Conservation (phyloP, 2,113 vertebrate genomes). For the Cochlearius cochlearius region DNA sequence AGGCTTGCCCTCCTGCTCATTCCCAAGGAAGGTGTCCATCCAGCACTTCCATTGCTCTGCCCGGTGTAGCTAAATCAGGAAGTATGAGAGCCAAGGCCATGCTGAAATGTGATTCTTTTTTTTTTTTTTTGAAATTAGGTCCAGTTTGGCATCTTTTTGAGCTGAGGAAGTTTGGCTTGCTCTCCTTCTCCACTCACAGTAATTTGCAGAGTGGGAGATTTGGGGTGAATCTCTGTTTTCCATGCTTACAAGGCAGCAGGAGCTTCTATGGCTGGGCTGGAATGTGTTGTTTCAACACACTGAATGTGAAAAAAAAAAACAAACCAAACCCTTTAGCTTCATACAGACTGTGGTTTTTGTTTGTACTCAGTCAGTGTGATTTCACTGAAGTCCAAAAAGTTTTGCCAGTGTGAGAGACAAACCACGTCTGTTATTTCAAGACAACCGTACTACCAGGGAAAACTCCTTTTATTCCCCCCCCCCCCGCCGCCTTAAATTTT, state of each 20-base stretch:
- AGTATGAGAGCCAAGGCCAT: background rate
- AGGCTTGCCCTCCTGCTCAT: background rate
- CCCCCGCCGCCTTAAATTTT: background rate
- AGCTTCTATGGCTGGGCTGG: constrained; percentile 23
- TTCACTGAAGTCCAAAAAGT: constrained; percentile 41
- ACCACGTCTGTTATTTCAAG: constrained; percentile 53
- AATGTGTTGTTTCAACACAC: constrained; percentile 56
- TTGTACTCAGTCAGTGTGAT: constrained; percentile 55
- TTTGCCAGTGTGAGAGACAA: constrained; percentile 38
- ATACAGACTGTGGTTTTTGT: constrained; percentile 31
- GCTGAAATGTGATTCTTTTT: background rate
- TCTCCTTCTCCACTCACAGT: background rate
- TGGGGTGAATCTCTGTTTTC: constrained; percentile 14
- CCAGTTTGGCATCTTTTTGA: constrained; percentile 2
- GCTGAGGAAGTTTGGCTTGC: background rate
- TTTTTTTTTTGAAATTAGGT: background rate
- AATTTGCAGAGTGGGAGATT: constrained; percentile 1
- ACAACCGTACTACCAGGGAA: background rate
- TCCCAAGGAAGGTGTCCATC: constrained; percentile 2
- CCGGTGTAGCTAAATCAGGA: background rate
- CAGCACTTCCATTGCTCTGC: background rate
- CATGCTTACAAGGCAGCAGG: background rate
- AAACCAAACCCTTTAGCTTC: background rate
- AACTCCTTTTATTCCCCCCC: background rate
- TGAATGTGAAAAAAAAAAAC: constrained; percentile 8